Evolutionary conservation across 2,888 invertebrate genomes (phyloP).

Genomic region (Noctua pronuba): DNA sequence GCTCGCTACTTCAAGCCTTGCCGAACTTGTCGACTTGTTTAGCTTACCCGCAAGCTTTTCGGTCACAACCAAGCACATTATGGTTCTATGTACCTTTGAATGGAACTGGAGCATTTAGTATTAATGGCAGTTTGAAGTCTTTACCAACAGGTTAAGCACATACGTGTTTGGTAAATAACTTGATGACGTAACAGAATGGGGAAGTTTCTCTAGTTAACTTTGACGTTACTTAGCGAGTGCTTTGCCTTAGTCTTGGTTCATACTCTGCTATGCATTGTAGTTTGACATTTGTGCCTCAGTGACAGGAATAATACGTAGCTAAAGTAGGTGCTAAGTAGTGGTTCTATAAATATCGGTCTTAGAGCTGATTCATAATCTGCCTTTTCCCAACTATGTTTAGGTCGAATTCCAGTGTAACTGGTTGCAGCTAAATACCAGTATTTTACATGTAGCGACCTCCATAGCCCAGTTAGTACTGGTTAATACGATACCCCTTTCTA

Average conservation of each 20-base stretch:
- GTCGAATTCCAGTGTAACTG: too few species aligned
- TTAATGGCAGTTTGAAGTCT: constrained; percentile 36
- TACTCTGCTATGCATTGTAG: not conserved
- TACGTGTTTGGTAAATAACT: constrained; percentile 12
- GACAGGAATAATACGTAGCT: not conserved
- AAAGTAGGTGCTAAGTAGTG: too few species aligned
- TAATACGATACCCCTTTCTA: too few species aligned
- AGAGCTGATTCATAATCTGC: too few species aligned
- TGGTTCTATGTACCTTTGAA: constrained; percentile 21
- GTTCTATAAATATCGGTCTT: too few species aligned
- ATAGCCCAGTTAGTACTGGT: too few species aligned
- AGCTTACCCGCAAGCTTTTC: constrained; percentile 28
- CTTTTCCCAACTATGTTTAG: too few species aligned
- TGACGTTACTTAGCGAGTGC: not conserved
- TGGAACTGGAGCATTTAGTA: constrained; percentile 36
- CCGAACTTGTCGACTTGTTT: constrained; percentile 23
- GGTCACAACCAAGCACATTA: constrained; percentile 11
- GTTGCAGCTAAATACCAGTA: too few species aligned
- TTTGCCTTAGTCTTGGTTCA: not conserved
- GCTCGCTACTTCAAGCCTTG: constrained; percentile 3
- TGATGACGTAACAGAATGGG: not conserved
- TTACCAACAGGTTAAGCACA: constrained; percentile 10
- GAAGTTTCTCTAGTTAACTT: not conserved
- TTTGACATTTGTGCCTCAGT: not conserved
- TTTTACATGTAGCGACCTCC: too few species aligned